Evolutionary conservation across 2,113 vertebrate species (phyloP), one percentile per base, ranked within the genome.

Genomic region (Phylloscopus trochilus): DNA sequence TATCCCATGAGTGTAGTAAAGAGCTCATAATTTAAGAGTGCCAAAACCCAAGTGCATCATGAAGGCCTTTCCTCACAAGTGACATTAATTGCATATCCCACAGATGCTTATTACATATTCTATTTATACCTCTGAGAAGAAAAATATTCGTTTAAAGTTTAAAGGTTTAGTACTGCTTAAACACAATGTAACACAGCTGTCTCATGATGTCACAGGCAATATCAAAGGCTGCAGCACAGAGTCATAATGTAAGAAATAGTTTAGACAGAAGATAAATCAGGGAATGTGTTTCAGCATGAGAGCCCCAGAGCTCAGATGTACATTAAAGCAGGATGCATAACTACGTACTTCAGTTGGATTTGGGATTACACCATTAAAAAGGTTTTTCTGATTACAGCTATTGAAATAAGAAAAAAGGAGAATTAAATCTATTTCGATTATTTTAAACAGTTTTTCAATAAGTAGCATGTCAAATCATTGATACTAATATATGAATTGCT

Each of bases 21-120:
- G 94, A 89, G 87, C 95, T 96, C 83, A 82, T 97, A 97, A 97
- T 96, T 98, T 97, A 97, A 96, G 83, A 97, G 89, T 96, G 96
- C 94, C 96, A 96, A 97, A 98, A 97, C 95, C 96, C 97, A 96
- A 97, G 93, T 95, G 97, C 95, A 96, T 96, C 97, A 97, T 96
- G 92, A 98, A 96, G 95, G 94, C 91, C 95, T 95, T 97, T 97
- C 95, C 97, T 98, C 96, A 97, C 97, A 97, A 97, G 96, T 97
- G 96, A 96, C 96, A 97, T 97, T 97, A 97, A 97, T 56, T 97
- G 92, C 94, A 97, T 88, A 97, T 96, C 95, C 96, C 95, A 97
- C 92, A 97, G 96, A 97, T 96, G 94, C 97, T 97, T 97, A 97
- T 97, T 97, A 97, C 88, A 93, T 96, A 97, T 82, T 98, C 96